A percentile compares a stretch with the other conserved stretches of the same genome.
Conservation (phyloP, 2,888 invertebrate species). For the Laothoe populi region DNA sequence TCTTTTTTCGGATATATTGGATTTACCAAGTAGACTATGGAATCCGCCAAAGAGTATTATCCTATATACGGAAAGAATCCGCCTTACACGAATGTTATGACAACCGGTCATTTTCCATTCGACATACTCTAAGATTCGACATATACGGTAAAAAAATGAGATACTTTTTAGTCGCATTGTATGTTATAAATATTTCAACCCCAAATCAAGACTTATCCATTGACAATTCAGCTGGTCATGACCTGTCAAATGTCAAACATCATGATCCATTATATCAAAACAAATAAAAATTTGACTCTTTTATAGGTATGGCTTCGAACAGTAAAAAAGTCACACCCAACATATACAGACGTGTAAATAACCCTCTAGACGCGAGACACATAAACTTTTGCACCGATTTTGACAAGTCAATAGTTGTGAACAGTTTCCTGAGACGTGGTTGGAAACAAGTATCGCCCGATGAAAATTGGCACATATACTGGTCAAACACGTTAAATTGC, state of each 20-base stretch:
- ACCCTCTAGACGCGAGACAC: slow-evolving; percentile 86
- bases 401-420: slow-evolving; percentile 59
- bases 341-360: slow-evolving; percentile 38
- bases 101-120: background rate
- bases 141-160: background rate
- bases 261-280: background rate
- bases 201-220: background rate
- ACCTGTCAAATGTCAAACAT: slow-evolving; percentile 9
- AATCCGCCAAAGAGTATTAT: no score
- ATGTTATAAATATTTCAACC: background rate
- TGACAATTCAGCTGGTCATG: slow-evolving; percentile 8
- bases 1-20: background rate
- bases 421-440: slow-evolving; percentile 54
- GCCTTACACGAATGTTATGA: background rate
- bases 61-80: no score
- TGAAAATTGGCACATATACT: slow-evolving; percentile 98
- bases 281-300: background rate
- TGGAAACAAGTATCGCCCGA: slow-evolving; percentile 94
- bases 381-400: slow-evolving; percentile 60
- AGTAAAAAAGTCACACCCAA: slow-evolving; percentile 88
- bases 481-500: slow-evolving; percentile 95
- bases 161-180: background rate
- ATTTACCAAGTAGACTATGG: background rate
- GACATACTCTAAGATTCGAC: no score
- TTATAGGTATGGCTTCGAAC: slow-evolving; percentile 31